Base-by-base conservation (phyloP, 2,888 invertebrate genomes). In the Dicycla oo region DNA sequence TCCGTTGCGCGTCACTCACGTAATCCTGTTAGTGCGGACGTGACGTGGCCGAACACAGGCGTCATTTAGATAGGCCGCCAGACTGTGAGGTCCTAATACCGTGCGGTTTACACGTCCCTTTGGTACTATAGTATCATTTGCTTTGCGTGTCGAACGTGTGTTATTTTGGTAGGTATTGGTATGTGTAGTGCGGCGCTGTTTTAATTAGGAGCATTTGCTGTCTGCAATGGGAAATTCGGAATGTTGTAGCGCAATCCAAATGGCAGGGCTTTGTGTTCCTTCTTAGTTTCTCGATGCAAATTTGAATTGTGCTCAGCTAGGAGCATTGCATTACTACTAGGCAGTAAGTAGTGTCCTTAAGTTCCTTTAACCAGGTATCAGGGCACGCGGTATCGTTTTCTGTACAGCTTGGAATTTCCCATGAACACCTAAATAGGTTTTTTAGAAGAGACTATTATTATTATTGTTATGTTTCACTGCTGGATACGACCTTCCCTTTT, bases 11-110 rank as follows among this genome's bases (percentile, higher is more conserved):
- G 72, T 75, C 88, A 81, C 82, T 82, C 75, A 64, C 63, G 73
- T 87, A 86, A 89, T 88, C 86, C 82, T 77, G 85, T 88, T 85
- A 88, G 70, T 53, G 57, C 40, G 69, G 80, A 80, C 78, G 83
- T 75, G 86, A 81, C 74, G 68, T 54, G 73, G 70, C 49, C 47
- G 61, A 13, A 76, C 77, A 82, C 70, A 77, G 77, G 69, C 71
- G 69, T 54, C 74, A 81, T 84, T 80, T 76, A 70, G 77, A 62
- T 80, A 58, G 75, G 58, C 67, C 65, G 45, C 54, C 45, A 64
- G 69, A 63, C 81, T 64, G 70, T 23, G 65, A 56, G 67, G 34
- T 30, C 58, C 64, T 49, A 78, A 67, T 70, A 53, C 69, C 45
- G 26, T 54, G 72, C 51, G 78, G 65, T 81, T 62, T 67, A 47